Evolutionary conservation across 2,797 vertebrate species (phyloP).

Genomic region (Gallirallus australis): DNA sequence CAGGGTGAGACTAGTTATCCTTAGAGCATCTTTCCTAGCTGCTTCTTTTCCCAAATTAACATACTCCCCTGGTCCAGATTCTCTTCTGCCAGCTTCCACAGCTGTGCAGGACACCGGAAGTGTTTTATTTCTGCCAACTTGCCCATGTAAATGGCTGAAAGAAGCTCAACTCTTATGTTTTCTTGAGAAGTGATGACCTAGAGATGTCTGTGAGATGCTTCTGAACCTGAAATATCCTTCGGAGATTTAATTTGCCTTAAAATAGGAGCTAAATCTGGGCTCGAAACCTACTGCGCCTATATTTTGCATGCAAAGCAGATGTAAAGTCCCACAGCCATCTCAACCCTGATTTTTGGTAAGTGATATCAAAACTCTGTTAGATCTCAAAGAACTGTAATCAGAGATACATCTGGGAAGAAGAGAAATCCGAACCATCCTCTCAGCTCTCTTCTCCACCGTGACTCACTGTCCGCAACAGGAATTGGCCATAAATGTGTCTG

Average conservation of each 20-base stretch:
- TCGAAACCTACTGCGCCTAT: neutral
- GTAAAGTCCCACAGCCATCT: neutral
- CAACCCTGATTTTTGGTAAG: neutral
- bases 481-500: neutral
- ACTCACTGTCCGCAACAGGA: neutral
- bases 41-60: neutral
- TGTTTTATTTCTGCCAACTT: neutral
- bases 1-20: accelerated
- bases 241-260: neutral
- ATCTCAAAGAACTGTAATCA: neutral
- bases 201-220: neutral
- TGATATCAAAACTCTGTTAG: neutral
- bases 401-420: accelerated
- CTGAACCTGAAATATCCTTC: neutral
- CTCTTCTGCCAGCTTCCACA: neutral
- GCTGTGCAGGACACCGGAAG: neutral
- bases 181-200: neutral
- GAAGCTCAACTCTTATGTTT: neutral
- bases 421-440: neutral
- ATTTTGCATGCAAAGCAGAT: neutral
- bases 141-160: accelerated
- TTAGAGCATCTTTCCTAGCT: neutral
- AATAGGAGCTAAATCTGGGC: neutral
- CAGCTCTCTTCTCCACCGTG: neutral
- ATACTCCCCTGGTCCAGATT: neutral